These are phyloP conservation scores for Nannospalax galili DNA, from an alignment of 2,113 vertebrate species.

Conservation along the genomic window DNA sequence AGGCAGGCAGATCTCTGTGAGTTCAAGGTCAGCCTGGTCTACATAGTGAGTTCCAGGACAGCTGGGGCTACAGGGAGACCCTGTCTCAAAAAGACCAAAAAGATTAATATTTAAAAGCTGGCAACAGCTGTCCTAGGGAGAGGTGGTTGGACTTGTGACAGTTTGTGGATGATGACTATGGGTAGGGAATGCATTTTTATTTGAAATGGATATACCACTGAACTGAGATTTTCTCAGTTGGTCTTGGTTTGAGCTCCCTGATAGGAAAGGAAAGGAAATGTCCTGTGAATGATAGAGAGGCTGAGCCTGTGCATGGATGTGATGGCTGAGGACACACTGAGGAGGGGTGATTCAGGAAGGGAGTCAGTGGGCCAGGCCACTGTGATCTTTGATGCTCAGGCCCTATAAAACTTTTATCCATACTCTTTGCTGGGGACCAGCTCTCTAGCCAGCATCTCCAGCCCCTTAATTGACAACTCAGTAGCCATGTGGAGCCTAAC, in stretches of 20 bases:
- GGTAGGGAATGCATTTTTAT: constrained; percentile 3
- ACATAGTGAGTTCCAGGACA: too few relatives aligned
- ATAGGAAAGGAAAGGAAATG: background rate
- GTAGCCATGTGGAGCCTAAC: background rate
- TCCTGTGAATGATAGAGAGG: background rate
- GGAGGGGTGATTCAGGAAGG: background rate
- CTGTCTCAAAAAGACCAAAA: too few relatives aligned
- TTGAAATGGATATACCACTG: background rate
- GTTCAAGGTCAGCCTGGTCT: too few relatives aligned
- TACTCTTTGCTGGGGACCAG: background rate
- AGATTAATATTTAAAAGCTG: background rate
- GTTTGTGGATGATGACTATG: background rate
- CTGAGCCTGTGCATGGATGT: background rate
- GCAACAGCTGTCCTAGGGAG: background rate
- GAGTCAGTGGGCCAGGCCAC: background rate
- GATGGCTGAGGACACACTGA: background rate
- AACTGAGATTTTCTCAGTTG: background rate
- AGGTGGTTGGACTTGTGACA: background rate
- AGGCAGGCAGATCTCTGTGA: too few relatives aligned
- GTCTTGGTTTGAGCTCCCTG: background rate
- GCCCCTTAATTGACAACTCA: background rate
- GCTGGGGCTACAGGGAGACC: too few relatives aligned
- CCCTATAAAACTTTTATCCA: background rate
- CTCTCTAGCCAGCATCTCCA: background rate
- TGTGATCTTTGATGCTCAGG: background rate